Evolutionary conservation across 2,113 vertebrate genomes (phyloP), one percentile per base, ranked within the genome.

Genomic region (Daboia siamensis): DNA sequence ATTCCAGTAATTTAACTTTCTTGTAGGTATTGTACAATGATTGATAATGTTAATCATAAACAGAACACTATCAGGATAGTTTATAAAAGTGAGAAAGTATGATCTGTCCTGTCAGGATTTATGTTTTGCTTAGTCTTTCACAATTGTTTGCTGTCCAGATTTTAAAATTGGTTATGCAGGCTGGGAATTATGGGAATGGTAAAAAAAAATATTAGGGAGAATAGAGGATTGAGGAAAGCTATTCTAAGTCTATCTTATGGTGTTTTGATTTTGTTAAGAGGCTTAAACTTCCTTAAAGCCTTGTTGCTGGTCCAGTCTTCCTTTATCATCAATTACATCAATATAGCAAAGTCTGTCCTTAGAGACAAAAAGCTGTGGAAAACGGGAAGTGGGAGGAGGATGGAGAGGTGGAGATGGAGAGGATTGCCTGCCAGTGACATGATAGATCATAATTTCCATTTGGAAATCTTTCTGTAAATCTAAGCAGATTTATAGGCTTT

Each of bases 181-280:
- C 29, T 87, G 5, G 51, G 69, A 39, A 89, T 44, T 39, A 26
- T 89, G 39, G 23, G 39, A 57, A 44, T 26, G 39, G 21, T 57
- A 89, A 57, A 39, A 54, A 54, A 39, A 15, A 5, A 33, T 4
- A 44, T 12, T 21, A 39, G n/a, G 11, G 12, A 56, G 87, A 24
- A 13, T 23, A 33, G 15, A 39, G 10, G 33, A 57, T 46, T 89
- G 86, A 20, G 12, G 13, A 54, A 74, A 54, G 51, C 51, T 87
- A 56, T 59, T 26, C 33, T 94, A 94, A 92, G 89, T 92, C 86
- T 85, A 54, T 90, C 86, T 56, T 89, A 44, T 17, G 1, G 0
- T 8, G 92, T 90, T 93, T 91, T 59, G 91, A 84, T 84, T 24
- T 52, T 90, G 87, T 92, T 15, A 44, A 26, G 7, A 90, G 21